Base-by-base conservation (phyloP, 2,888 invertebrate species). In the Sussaba pulchella region DNA sequence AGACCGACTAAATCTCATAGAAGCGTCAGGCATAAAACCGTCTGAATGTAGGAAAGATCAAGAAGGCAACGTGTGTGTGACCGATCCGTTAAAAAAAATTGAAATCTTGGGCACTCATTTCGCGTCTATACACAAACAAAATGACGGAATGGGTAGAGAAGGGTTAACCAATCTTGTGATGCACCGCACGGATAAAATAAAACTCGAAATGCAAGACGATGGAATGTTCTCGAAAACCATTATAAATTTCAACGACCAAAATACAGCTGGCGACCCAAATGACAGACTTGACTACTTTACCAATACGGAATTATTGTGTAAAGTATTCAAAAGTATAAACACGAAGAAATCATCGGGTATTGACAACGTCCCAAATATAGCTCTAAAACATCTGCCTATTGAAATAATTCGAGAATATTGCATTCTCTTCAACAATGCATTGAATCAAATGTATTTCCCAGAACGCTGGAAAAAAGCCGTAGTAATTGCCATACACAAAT, bases 281-380 rank as follows among this genome's bases (percentile, higher is more conserved):
- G 6, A 31, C 31, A 31, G 31, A 31, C 6, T 31, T 31, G 43
- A 64, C 14, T 64, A 47, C 17, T 64, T 64, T 14, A 47, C 64
- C n/a, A 64, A 47, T n/a, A 45, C 47, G 14, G 47, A 64, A n/a
- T 1, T 0, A 26, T 47, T 64, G 64, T 57, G 47, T 6, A 80
- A 67, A 45, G 10, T 80, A 6, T 77, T 80, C 14, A 78, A 74
- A 61, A 31, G 61, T 0, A 10, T 45, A 54, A 59, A 54, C 39
- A 57, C 50, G 10, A 67, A 59, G 69, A 66, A 54, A 8, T 50
- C 41, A 41, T 71, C 76, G 6, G 19, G 47, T 14, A 47, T 31
- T 12, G 50, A 63, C 8, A 63, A 63, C 2, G 9, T 26, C 50
- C 50, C 36, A n/a, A 50, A 63, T 26, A 24, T 26, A 50, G 61